Evolutionary conservation across 2,113 vertebrate species (phyloP).

Genomic region (Nesoenas mayeri): DNA sequence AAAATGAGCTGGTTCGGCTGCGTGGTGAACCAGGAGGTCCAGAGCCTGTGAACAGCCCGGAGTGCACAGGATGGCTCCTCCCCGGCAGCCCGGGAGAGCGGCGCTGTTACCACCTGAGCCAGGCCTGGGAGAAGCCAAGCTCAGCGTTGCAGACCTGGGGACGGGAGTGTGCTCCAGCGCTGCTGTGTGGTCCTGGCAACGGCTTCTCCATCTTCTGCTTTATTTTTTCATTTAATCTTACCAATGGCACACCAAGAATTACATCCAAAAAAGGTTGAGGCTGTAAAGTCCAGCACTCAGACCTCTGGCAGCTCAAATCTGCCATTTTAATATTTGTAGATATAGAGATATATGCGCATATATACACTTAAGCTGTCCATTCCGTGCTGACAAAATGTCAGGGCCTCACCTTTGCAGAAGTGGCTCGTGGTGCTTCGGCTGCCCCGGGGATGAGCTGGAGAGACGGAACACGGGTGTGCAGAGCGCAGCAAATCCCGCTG

Average conservation of each 20-base stretch:
- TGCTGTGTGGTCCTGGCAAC: not conserved
- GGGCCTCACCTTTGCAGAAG: not conserved
- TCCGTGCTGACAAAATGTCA: not conserved
- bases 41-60: not conserved
- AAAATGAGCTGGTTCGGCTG: slow-evolving; percentile 1
- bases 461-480: not conserved
- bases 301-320: not conserved
- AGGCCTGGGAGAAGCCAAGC: not conserved
- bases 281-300: not conserved
- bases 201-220: not conserved
- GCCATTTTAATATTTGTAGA: not conserved
- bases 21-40: not conserved
- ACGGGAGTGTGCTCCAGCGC: not conserved
- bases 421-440: not conserved
- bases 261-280: not conserved
- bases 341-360: not conserved
- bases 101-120: not conserved
- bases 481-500: not conserved
- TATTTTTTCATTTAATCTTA: not conserved
- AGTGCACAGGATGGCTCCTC: not conserved
- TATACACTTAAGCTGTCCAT: not conserved
- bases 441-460: not conserved
- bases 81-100: not conserved
- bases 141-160: not conserved
- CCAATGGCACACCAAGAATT: not conserved